phyloP scores from a whole-genome alignment of 2,113 vertebrate genomes.

The Actinemys pallida region DNA sequence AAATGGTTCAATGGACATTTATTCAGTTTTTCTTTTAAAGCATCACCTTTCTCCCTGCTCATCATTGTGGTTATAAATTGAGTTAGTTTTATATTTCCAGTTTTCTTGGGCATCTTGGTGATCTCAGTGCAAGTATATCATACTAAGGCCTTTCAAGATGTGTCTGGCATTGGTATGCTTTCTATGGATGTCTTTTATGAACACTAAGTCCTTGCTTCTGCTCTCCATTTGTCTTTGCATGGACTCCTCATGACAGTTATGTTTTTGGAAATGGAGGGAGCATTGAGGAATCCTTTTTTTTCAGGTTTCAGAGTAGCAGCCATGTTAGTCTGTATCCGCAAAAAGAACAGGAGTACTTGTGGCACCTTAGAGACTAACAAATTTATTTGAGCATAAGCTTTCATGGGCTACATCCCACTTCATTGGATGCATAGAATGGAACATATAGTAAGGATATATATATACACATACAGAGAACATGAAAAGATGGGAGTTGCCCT shows the following conservation, averaged over 20 bases:
- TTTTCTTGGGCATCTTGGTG: neutral
- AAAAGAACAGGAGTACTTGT: too few species aligned
- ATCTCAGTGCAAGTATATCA: neutral
- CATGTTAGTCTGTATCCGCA: too few species aligned
- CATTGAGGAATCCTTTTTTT: neutral
- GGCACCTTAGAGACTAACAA: too few species aligned
- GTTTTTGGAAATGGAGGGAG: neutral
- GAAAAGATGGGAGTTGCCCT: too few species aligned
- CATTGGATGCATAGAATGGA: too few species aligned
- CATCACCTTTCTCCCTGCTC: constrained; percentile 36
- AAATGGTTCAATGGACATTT: constrained; percentile 42
- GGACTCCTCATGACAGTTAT: neutral
- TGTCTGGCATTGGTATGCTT: neutral
- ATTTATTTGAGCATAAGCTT: too few species aligned
- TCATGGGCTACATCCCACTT: too few species aligned
- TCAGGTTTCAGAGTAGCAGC: too few species aligned
- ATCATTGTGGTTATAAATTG: constrained; percentile 44
- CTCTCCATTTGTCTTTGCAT: neutral
- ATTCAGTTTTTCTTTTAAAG: constrained; percentile 54
- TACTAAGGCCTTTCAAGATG: neutral
- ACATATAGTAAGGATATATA: too few species aligned
- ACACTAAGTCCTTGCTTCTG: neutral
- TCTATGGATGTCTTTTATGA: neutral
- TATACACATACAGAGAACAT: too few species aligned
- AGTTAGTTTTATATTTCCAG: constrained; percentile 42